Percentiles rank a stretch among this genome's conserved stretches.
These are phyloP conservation scores for Drosophila quadrilineata DNA, from an alignment of 1,140 invertebrate species.

Conservation along the genomic window DNA sequence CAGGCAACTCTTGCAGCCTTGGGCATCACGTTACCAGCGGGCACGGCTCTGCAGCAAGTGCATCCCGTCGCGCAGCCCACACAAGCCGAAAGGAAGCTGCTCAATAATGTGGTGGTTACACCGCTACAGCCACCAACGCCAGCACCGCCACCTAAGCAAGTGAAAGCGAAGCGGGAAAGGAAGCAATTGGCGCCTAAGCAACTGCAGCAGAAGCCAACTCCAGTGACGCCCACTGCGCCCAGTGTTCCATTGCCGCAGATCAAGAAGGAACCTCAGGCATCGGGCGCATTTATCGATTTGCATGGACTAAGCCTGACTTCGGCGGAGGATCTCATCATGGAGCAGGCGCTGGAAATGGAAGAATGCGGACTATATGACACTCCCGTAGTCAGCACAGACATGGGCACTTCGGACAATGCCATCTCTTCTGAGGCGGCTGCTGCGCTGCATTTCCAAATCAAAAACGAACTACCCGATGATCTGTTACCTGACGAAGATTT, in stretches of 20 bases:
- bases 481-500: conserved; percentile 66
- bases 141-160: conserved; percentile 44
- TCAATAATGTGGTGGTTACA: conserved; percentile 14
- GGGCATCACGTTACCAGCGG: conserved; percentile 61
- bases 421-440: conserved; percentile 72
- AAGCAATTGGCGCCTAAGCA: conserved; percentile 71
- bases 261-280: conserved; percentile 61
- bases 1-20: conserved; percentile 60
- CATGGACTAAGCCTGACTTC: conserved; percentile 73
- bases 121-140: conserved; percentile 25
- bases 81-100: conserved; percentile 22
- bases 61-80: conserved; percentile 36
- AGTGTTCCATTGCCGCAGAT: conserved; percentile 50
- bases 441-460: conserved; percentile 76
- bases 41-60: conserved; percentile 59
- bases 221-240: conserved; percentile 8
- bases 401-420: conserved; percentile 71
- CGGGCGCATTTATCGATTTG: conserved; percentile 59
- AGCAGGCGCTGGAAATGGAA: conserved; percentile 78
- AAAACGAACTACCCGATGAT: conserved; percentile 69
- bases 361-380: conserved; percentile 70
- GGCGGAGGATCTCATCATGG: conserved; percentile 79
- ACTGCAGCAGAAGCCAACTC: conserved; percentile 59
- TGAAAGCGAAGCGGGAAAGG: conserved; percentile 67
- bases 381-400: conserved; percentile 36